Base-by-base conservation (phyloP, 2,888 invertebrate species). In the Beris chalybata region DNA sequence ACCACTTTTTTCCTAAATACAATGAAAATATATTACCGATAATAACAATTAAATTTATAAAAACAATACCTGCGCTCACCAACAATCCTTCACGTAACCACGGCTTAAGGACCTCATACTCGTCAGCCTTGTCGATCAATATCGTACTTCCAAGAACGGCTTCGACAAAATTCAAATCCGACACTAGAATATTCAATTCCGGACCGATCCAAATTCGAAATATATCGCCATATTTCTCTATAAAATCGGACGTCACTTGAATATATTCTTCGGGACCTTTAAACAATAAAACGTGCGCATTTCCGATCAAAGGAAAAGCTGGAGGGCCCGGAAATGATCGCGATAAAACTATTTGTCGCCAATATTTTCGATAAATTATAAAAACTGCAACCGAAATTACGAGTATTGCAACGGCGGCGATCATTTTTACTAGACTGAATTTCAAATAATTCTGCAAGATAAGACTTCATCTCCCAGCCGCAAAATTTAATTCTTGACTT, bases 1-100 rank as follows among this genome's bases (percentile, higher is more conserved):
- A 83, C 91, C 91, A 91, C 79, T 85, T 85, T 2, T 58, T 48
- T 0, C 70, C 71, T 70, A 2, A 38, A 38, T 4, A 38, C 5
- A 38, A 38, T 7, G 45, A 15, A 38, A 38, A 38, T 22, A 22
- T 22, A 3, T 22, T 22, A 22, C 22, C 22, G 22, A 22, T 22
- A 22, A 22, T 22, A 2, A 1, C 22, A 22, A 22, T 22, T 22
- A 22, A 22, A 22, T 22, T 22, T 22, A 22, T 22, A 22, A 22
- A 22, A 75, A 38, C 32, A 38, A 38, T 38, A 56, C 73, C 73
- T 9, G 72, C 74, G 29, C 85, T 83, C 1, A 85, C 83, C 0
- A 87, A 80, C 0, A 87, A 80, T 1, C 87, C 87, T 64, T 84
- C 81, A 11, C 83, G 82, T 1, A 85, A 76, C 85, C 85, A 85